Percentiles rank a stretch among this genome's conserved stretches.
phyloP scores from a whole-genome alignment of 2,113 vertebrate genomes.

The Perccottus glenii region DNA sequence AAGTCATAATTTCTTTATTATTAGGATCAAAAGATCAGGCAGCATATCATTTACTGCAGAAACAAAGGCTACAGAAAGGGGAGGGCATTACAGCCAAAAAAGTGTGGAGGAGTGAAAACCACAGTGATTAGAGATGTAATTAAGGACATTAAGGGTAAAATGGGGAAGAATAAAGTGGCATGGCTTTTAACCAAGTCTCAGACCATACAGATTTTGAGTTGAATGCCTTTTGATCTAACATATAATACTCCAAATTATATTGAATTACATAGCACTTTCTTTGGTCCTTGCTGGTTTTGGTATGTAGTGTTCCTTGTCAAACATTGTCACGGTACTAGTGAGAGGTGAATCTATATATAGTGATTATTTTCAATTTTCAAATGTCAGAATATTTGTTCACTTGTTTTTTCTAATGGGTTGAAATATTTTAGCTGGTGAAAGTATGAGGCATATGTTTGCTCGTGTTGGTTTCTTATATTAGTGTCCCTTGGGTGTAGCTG shows the following conservation, averaged over 20 bases:
- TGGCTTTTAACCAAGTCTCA: constrained; percentile 12
- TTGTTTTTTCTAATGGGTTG: constrained; percentile 8
- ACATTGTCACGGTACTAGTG: too few relatives aligned
- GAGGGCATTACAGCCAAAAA: neutral
- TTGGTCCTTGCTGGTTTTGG: neutral
- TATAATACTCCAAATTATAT: constrained; percentile 43
- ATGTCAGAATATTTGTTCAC: too few relatives aligned
- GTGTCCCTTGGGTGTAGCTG: too few relatives aligned
- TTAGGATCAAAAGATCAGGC: constrained; percentile 2
- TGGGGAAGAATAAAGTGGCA: constrained; percentile 14
- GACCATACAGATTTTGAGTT: too few relatives aligned
- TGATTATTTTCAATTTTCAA: too few relatives aligned
- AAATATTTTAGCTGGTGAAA: constrained; percentile 2
- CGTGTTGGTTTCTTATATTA: neutral
- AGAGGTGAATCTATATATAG: too few relatives aligned
- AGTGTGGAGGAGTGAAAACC: constrained; percentile 17
- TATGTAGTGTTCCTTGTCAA: too few relatives aligned
- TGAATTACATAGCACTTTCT: constrained; percentile 47
- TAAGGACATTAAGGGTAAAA: constrained; percentile 37
- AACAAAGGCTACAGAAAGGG: constrained; percentile 10
- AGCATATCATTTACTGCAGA: neutral
- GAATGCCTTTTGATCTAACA: constrained; percentile 22
- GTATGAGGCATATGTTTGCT: constrained; percentile 30
- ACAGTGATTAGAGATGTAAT: constrained; percentile 36
- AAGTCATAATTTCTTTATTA: neutral